Evolutionary conservation across 2,888 invertebrate genomes (phyloP), one percentile per base, ranked within the genome.

Genomic region (Cheiracanthium punctorium): DNA sequence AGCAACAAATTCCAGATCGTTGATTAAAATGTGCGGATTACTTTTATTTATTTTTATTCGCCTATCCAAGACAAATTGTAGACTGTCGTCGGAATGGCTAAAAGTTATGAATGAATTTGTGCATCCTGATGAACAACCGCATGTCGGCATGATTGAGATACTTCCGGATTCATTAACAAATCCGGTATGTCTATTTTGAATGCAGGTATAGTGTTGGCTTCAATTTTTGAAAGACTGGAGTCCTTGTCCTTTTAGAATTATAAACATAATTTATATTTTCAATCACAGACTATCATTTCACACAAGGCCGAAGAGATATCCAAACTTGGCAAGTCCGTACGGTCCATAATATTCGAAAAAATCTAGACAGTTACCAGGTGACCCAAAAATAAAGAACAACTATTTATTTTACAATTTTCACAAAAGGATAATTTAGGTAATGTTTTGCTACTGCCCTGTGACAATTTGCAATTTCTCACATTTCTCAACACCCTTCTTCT

Each of bases 71-170:
- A 30, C 74, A 79, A 20, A 65, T 58, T 74, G n/a, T n/a, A 69
- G 24, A 30, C 32, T 29, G 28, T 20, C 52, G 14, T 70, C n/a
- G 29, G 65, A 77, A 52, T 41, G 43, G 58, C 64, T 37, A 24
- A 43, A 73, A 72, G 67, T 85, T 79, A 69, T 69, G 43, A 74
- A 85, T 85, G 79, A 85, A 28, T 37, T 84, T 85, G 84, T 85
- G 84, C 84, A 74, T 30, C 43, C 79, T 37, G 84, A 85, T 69
- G 79, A 84, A 64, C 73, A 73, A 48, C 64, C 69, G 48, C 65
- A 74, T 67, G 33, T 41, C 37, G 48, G 69, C 29, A 79, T 85
- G 79, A 85, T 72, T 79, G 84, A 72, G 69, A 76, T 32, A 29
- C 52, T 74, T 33, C 43, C 24, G 58, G 73, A 71, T 76, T 64